Evolutionary conservation across 2,888 invertebrate genomes (phyloP).

Genomic region (Thereva nobilitata): DNA sequence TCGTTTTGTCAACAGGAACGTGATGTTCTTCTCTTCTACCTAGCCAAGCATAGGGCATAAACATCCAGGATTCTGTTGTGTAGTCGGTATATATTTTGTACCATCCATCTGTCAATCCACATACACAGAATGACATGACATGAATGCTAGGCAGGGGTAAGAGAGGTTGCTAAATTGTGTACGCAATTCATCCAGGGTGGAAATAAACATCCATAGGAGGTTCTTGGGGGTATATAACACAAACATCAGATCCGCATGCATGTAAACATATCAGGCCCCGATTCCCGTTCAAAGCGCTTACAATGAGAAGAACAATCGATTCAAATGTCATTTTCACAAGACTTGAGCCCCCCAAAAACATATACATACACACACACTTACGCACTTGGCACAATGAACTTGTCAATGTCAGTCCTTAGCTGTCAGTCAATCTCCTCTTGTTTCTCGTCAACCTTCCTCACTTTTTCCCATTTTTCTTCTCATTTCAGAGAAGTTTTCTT

Average conservation of each 20-base stretch:
- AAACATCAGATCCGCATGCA: conserved; percentile 4
- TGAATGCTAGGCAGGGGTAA: conserved; percentile 26
- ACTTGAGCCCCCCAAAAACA: conserved; percentile 8
- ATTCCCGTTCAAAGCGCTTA: conserved; percentile 34
- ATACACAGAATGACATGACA: conserved; percentile 29
- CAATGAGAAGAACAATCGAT: conserved; percentile 41
- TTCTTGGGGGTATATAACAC: conserved; percentile 18
- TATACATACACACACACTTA: conserved; percentile 35
- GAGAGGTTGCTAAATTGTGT: conserved; percentile 36
- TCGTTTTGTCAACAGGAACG: conserved; percentile 40
- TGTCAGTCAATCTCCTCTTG: conserved; percentile 43
- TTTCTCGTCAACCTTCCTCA: conserved; percentile 38
- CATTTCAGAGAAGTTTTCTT: conserved; percentile 13
- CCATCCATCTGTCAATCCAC: conserved; percentile 41
- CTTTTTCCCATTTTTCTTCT: conserved; percentile 18
- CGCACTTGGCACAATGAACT: conserved; percentile 43
- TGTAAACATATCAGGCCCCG: conserved; percentile 31
- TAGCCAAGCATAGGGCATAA: background rate
- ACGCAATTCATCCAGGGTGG: conserved; percentile 32
- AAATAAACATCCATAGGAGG: conserved; percentile 11
- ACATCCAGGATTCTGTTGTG: background rate
- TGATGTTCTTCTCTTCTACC: conserved; percentile 20
- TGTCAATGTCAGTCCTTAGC: conserved; percentile 43
- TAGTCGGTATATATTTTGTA: conserved; percentile 7
- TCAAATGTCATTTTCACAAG: conserved; percentile 43